A percentile compares a stretch with the other conserved stretches of the same genome.
Evolutionary conservation across 2,888 invertebrate species (phyloP).

Genomic region (Morpho helenor): DNA sequence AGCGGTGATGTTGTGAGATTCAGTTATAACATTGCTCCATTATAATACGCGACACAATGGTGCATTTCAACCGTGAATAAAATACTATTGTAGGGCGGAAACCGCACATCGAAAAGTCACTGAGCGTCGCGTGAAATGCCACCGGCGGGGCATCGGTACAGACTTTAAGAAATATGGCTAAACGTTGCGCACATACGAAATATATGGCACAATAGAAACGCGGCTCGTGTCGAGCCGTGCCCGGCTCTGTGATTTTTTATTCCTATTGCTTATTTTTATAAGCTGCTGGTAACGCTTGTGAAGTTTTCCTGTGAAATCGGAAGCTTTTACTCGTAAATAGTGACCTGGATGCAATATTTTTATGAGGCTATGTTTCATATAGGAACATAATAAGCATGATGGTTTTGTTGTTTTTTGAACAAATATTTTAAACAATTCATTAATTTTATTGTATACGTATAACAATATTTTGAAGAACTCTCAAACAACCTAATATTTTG

Average conservation of each 20-base stretch:
- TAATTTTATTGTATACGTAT: too few species aligned
- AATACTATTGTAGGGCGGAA: constrained; percentile 64
- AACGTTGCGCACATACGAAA: constrained; percentile 57
- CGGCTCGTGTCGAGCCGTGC: constrained; percentile 51
- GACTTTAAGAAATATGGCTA: constrained; percentile 62
- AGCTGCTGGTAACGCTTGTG: constrained; percentile 17
- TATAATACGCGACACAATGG: constrained; percentile 49
- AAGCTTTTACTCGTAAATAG: neutral
- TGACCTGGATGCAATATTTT: neutral
- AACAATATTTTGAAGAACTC: too few species aligned
- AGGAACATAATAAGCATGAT: neutral
- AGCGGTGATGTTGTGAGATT: constrained; percentile 41
- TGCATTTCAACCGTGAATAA: constrained; percentile 58
- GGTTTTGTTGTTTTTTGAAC: too few species aligned
- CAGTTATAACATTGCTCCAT: constrained; percentile 53
- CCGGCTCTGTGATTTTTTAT: constrained; percentile 34
- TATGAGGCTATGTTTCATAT: neutral
- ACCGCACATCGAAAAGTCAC: constrained; percentile 67
- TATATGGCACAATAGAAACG: constrained; percentile 42
- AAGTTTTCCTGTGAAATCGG: constrained; percentile 12
- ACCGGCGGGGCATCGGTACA: constrained; percentile 55
- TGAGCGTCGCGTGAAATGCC: constrained; percentile 68
- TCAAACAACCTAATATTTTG: too few species aligned
- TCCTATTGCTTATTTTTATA: constrained; percentile 27
- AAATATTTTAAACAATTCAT: too few species aligned